Percentiles rank a stretch among this genome's conserved stretches.
Evolutionary conservation across 2,113 vertebrate species (phyloP).

Genomic region (Sialia sialis): DNA sequence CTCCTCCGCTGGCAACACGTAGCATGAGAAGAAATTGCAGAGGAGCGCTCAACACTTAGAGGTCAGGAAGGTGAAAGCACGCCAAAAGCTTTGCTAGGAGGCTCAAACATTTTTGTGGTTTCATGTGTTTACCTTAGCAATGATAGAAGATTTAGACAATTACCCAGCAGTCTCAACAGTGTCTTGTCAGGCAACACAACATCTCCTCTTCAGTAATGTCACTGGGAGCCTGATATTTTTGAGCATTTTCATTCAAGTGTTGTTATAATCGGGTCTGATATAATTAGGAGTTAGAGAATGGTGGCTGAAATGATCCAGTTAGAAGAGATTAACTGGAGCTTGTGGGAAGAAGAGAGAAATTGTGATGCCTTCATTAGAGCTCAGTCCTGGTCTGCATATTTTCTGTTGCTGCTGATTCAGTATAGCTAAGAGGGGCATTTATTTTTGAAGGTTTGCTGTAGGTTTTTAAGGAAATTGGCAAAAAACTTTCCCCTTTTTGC

Average conservation of each 20-base stretch:
- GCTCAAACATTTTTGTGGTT: conserved; percentile 34
- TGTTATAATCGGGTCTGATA: neutral
- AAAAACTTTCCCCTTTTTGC: neutral
- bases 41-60: neutral
- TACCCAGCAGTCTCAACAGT: neutral
- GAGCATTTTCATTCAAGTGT: neutral
- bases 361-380: neutral
- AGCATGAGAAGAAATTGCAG: neutral
- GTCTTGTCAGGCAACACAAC: neutral
- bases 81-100: neutral
- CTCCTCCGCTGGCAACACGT: neutral
- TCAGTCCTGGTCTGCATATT: neutral
- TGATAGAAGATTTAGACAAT: conserved; percentile 46
- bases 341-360: neutral
- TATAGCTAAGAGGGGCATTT: neutral
- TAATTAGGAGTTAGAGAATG: neutral
- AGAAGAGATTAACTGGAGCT: neutral
- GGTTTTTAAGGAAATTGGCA: neutral
- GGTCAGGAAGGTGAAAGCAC: conserved; percentile 33
- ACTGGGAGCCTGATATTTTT: neutral
- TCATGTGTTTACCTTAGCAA: conserved; percentile 47
- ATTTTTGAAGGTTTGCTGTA: neutral
- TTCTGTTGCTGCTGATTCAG: neutral
- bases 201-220: neutral
- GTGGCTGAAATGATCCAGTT: neutral